These are phyloP conservation scores for Drosophila limbata DNA, from an alignment of 2,888 invertebrate genomes.

Conservation along the genomic window DNA sequence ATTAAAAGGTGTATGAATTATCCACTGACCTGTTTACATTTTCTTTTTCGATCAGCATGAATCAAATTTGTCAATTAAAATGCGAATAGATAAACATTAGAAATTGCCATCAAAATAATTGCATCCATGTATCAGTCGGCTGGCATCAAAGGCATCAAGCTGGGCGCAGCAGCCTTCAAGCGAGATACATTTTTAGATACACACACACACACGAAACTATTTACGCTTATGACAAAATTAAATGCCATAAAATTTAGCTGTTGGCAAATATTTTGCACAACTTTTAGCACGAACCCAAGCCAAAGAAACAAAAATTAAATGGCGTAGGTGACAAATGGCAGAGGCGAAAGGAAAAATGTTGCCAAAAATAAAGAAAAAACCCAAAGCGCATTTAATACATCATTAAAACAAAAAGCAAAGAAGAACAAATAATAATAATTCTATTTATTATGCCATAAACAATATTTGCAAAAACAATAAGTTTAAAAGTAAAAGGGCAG, in stretches of 20 bases:
- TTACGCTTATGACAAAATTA: constrained; percentile 76
- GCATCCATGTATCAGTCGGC: constrained; percentile 64
- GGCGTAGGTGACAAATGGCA: constrained; percentile 71
- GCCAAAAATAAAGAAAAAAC: constrained; percentile 27
- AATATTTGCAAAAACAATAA: constrained; percentile 13
- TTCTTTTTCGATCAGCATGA: constrained; percentile 19
- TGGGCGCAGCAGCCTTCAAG: constrained; percentile 59
- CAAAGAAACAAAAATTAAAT: constrained; percentile 41
- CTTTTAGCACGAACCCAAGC: constrained; percentile 60
- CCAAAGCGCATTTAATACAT: constrained; percentile 27
- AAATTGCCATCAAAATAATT: constrained; percentile 69
- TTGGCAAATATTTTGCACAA: constrained; percentile 71
- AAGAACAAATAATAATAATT: not conserved
- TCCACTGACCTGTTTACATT: constrained; percentile 11
- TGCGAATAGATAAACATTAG: constrained; percentile 36
- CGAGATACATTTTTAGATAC: constrained; percentile 58
- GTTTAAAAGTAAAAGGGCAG: constrained; percentile 10
- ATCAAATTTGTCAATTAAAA: constrained; percentile 58
- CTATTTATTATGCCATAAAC: constrained; percentile 13
- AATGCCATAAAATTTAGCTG: constrained; percentile 71
- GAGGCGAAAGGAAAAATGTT: constrained; percentile 33
- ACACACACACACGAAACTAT: constrained; percentile 44
- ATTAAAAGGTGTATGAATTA: not conserved
- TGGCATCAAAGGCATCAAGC: constrained; percentile 68
- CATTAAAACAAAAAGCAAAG: constrained; percentile 10